Base-by-base conservation (phyloP, 2,888 invertebrate species). In the Morpho achilles region DNA sequence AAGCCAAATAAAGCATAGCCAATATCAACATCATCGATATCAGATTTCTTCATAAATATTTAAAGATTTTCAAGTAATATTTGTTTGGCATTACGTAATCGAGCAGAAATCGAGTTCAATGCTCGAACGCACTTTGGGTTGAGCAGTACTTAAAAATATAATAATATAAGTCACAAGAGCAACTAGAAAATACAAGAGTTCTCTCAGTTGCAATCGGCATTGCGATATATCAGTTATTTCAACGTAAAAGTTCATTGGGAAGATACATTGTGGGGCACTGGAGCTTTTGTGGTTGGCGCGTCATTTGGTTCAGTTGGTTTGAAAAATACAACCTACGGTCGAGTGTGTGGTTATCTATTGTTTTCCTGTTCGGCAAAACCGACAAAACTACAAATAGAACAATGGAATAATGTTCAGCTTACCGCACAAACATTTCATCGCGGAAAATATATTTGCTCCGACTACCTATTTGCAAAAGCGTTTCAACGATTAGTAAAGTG, bases 401-500 rank as follows among this genome's bases (percentile, higher is more conserved):
- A 65, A 65, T 65, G 53, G 65, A 65, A 56, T 65, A 63, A 65
- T 63, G 65, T 58, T 58, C 65, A 63, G 57, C 56, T 63, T 50
- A 50, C 63, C 65, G 53, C 59, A 47, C 61, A 66, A 62, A 67
- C 65, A 65, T 63, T 63, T 66, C 67, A 66, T 65, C 65, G 60
- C 61, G 63, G 62, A 55, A 62, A 60, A 67, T 67, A 66, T 67
- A 66, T 67, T 67, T 57, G 60, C 61, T 52, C 62, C 58, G 54
- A 60, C 63, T 60, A 61, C 65, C 63, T 67, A 66, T 67, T 67
- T 67, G 66, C 63, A 60, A 66, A 65, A 63, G 62, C 62, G 65
- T 65, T 63, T 62, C 62, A 53, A 60, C 67, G 63, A 67, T 67
- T 67, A 66, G 66, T 67, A 58, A 61, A 63, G 65, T 66, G 67